A percentile compares a stretch with the other conserved stretches of the same genome.
phyloP scores from a whole-genome alignment of 2,113 vertebrate genomes.

The Diadophis punctatus region DNA sequence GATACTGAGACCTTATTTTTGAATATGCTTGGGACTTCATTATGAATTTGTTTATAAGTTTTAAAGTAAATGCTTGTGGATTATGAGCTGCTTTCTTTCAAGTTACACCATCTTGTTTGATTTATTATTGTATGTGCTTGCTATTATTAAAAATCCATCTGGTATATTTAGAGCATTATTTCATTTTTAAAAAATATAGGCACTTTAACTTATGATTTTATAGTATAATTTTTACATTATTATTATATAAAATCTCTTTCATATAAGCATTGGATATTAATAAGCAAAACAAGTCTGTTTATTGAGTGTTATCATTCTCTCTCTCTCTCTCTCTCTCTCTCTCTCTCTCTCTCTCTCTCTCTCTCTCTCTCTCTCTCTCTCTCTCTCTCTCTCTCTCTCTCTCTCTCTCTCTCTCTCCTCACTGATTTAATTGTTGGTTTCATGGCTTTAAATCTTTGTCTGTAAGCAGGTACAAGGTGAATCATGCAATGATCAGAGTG shows the following conservation, averaged over 20 bases:
- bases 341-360: too few relatives aligned
- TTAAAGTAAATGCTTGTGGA: constrained; percentile 8
- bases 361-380: too few relatives aligned
- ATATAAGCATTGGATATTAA: neutral
- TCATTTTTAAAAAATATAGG: neutral
- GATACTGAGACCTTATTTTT: constrained; percentile 16
- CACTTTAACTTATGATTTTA: neutral
- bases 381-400: too few relatives aligned
- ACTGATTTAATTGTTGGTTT: too few relatives aligned
- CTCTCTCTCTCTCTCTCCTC: too few relatives aligned
- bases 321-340: neutral
- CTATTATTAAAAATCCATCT: neutral
- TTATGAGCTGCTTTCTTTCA: constrained; percentile 31
- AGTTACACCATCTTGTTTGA: constrained; percentile 13
- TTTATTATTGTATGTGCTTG: constrained; percentile 1
- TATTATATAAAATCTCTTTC: neutral
- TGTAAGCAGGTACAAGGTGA: too few relatives aligned
- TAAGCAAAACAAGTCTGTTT: neutral
- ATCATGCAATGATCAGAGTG: too few relatives aligned
- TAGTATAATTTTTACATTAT: neutral
- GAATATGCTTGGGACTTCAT: neutral
- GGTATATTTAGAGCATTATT: neutral
- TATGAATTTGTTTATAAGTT: constrained; percentile 26
- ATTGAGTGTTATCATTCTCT: neutral
- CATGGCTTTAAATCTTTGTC: too few relatives aligned